Conservation (phyloP, 2,888 invertebrate species). For the Siphonodentalium dalli region DNA sequence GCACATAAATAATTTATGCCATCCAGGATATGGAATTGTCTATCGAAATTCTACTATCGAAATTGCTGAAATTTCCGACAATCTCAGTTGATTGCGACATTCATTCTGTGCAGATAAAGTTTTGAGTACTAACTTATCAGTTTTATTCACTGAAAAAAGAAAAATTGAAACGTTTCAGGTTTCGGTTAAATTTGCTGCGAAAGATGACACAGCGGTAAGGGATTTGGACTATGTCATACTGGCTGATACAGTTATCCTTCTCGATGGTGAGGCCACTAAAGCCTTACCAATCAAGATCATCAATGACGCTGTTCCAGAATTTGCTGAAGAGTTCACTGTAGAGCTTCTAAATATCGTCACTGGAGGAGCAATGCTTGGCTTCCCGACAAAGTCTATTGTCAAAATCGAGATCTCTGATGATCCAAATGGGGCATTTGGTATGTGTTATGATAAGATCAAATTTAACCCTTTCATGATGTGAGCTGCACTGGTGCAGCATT, state of each 20-base stretch:
- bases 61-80: no score
- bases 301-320: constrained; percentile 55
- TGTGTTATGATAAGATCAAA: no score
- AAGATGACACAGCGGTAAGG: constrained; percentile 47
- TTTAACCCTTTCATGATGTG: no score
- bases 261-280: constrained; percentile 42
- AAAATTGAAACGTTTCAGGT: constrained; percentile 39
- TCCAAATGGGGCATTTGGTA: constrained; percentile 61
- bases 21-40: no score
- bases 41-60: no score
- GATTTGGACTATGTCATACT: constrained; percentile 49
- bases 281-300: constrained; percentile 50
- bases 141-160: background rate
- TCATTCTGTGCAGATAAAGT: background rate
- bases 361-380: constrained; percentile 58
- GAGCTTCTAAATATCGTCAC: constrained; percentile 44
- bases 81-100: no score
- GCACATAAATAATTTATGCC: no score
- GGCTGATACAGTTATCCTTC: constrained; percentile 43
- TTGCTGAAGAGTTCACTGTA: constrained; percentile 53
- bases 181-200: constrained; percentile 46
- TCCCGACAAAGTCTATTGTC: constrained; percentile 30
- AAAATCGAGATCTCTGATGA: constrained; percentile 59
- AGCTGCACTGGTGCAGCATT: no score
- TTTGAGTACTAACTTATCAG: background rate